phyloP scores from a whole-genome alignment of 2,888 invertebrate species.

The Aplocera efformata region DNA sequence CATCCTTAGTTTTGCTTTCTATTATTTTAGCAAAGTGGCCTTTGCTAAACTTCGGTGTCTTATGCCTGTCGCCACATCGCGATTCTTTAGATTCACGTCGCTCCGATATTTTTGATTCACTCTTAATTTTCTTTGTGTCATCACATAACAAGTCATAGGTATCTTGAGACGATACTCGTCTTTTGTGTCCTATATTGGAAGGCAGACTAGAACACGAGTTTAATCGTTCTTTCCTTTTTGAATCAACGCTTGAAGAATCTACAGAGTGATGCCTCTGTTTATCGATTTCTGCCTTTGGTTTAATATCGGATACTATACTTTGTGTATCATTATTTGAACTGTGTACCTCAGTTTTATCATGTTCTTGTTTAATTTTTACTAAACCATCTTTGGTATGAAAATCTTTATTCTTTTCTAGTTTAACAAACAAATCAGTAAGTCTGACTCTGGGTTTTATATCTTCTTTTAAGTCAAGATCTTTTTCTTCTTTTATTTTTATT shows the following conservation, averaged over 20 bases:
- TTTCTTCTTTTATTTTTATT: slow-evolving; percentile 52
- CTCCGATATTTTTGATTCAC: slow-evolving; percentile 75
- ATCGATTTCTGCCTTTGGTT: slow-evolving; percentile 59
- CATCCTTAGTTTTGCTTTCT: slow-evolving; percentile 82
- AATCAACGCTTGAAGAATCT: slow-evolving; percentile 66
- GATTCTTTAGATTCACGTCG: slow-evolving; percentile 87
- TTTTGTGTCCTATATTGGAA: slow-evolving; percentile 84
- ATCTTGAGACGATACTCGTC: slow-evolving; percentile 90
- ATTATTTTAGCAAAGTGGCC: slow-evolving; percentile 79
- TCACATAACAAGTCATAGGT: slow-evolving; percentile 79
- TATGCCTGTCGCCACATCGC: slow-evolving; percentile 60
- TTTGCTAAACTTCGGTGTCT: slow-evolving; percentile 80
- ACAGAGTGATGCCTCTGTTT: slow-evolving; percentile 74
- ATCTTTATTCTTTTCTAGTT: slow-evolving; percentile 75
- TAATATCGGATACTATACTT: slow-evolving; percentile 31
- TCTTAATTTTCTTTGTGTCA: slow-evolving; percentile 82
- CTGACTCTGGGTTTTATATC: slow-evolving; percentile 57
- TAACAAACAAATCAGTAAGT: slow-evolving; percentile 69
- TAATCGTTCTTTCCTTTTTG: slow-evolving; percentile 81
- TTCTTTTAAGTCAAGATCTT: slow-evolving; percentile 64
- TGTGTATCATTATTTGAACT: slow-evolving; percentile 4
- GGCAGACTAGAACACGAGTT: slow-evolving; percentile 82
- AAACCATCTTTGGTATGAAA: slow-evolving; percentile 28
- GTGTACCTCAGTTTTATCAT: slow-evolving; percentile 8
- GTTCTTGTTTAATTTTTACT: slow-evolving; percentile 58